phyloP scores from a whole-genome alignment of 2,797 vertebrate species.

The Brachyrhaphis roseni region DNA sequence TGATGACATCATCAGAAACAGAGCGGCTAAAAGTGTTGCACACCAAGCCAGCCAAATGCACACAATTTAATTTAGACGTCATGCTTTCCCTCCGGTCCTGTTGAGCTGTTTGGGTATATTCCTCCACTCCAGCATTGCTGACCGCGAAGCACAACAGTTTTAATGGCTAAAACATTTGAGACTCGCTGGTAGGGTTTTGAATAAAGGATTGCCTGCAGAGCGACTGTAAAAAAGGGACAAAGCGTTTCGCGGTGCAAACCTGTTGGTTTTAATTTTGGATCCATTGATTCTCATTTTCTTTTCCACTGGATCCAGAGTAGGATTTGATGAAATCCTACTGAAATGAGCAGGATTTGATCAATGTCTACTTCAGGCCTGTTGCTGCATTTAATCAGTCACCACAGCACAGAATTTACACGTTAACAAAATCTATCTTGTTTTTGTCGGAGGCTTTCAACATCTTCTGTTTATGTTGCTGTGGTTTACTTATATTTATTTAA shows the following conservation, averaged over 20 bases:
- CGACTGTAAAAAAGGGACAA: background rate
- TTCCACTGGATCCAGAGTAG: constrained; percentile 29
- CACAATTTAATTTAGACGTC: constrained; percentile 37
- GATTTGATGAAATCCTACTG: constrained; percentile 25
- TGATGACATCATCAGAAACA: constrained; percentile 28
- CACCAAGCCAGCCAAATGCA: background rate
- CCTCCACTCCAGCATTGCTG: constrained; percentile 23
- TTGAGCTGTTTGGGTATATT: constrained; percentile 26
- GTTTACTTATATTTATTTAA: constrained; percentile 4
- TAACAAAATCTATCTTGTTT: background rate
- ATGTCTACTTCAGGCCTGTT: constrained; percentile 28
- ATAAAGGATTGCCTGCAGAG: background rate
- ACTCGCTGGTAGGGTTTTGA: background rate
- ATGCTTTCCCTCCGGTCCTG: constrained; percentile 21
- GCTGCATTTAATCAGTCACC: constrained; percentile 38
- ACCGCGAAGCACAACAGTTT: constrained; percentile 29
- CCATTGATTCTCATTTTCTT: constrained; percentile 61
- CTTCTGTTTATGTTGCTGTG: background rate
- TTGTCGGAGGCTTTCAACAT: background rate
- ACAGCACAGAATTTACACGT: constrained; percentile 14
- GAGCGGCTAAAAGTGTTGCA: constrained; percentile 10
- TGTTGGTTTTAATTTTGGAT: constrained; percentile 34
- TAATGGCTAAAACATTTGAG: constrained; percentile 22
- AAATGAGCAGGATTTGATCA: constrained; percentile 38
- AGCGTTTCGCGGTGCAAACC: constrained; percentile 31